Base-by-base conservation (phyloP, 1,140 invertebrate genomes). In the Aphidius ervi region DNA sequence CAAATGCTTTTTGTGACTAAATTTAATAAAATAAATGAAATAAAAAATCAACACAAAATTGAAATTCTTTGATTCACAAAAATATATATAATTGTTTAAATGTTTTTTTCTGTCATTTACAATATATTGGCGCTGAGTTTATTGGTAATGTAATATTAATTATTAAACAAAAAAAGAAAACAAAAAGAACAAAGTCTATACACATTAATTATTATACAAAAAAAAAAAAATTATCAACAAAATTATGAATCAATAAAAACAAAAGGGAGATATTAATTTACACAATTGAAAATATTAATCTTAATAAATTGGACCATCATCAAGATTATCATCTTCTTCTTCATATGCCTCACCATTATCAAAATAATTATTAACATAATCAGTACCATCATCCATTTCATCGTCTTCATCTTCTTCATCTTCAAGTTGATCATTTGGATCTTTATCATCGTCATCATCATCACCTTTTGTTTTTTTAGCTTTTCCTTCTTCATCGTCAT, bases 321-420 rank as follows among this genome's bases (percentile, higher is more conserved):
- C 91, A 61, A 90, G 73, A 73, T 91, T 90, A 70, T 94, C 91
- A 72, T 93, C 91, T 67, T 93, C 91, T 66, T 93, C 91, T 68
- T 92, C 86, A 75, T 90, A 93, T 39, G 82, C 85, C 78, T 94
- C 92, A 10, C 92, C 92, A 79, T 93, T 93, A 74, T 94, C 91
- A 76, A 93, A 94, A 70, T 92, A 93, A 71, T 86, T 90, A 68
- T 89, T 88, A 4, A 85, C 85, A 77, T 93, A 93, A 75, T 89
- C 87, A n/a, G 87, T 89, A 23, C 86, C 88, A 64, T 88, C 85
- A 66, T 88, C 87, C 84, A 87, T 87, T 70, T 88, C 86, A 63
- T 87, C 85, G 63, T 88, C 86, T 31, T 83, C 81, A 1, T 83
- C 80, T 16, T 82, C 78, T 20, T 80, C 74, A 1, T 69, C 74